phyloP scores from a whole-genome alignment of 2,888 invertebrate species.

The Sinelater perroti region DNA sequence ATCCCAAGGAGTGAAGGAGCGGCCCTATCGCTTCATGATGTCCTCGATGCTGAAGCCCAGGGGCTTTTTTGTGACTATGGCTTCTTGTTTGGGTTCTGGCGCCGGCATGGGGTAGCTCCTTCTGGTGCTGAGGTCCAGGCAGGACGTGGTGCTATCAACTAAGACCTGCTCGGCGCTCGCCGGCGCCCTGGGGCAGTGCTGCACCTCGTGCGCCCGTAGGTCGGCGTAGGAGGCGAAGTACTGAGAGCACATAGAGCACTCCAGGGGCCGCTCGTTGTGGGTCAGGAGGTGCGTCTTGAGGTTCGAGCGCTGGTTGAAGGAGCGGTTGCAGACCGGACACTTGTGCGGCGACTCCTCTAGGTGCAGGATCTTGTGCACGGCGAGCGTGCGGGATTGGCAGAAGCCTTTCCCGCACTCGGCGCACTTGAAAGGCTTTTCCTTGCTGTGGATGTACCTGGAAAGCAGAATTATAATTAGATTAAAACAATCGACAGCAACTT shows the following conservation, averaged over 20 bases:
- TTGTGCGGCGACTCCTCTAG: slow-evolving; percentile 94
- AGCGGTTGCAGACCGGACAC: slow-evolving; percentile 86
- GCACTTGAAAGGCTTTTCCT: slow-evolving; percentile 98
- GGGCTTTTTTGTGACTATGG: slow-evolving; percentile 58
- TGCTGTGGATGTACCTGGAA: slow-evolving; percentile 94
- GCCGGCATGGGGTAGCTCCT: slow-evolving; percentile 32
- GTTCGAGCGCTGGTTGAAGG: slow-evolving; percentile 92
- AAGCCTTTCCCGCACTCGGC: slow-evolving; percentile 97
- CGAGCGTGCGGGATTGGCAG: slow-evolving; percentile 95
- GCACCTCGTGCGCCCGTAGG: slow-evolving; percentile 54
- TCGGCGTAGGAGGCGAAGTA: slow-evolving; percentile 55
- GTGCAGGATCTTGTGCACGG: slow-evolving; percentile 94
- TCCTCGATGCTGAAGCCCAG: slow-evolving; percentile 88
- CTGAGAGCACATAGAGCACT: slow-evolving; percentile 54
- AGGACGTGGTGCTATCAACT: slow-evolving; percentile 34
- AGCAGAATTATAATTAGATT: background rate
- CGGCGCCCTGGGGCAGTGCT: slow-evolving; percentile 39
- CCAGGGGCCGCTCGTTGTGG: slow-evolving; percentile 74
- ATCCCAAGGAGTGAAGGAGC: slow-evolving; percentile 2
- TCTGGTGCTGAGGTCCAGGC: slow-evolving; percentile 53
- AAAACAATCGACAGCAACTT: too few species aligned
- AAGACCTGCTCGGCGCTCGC: slow-evolving; percentile 38
- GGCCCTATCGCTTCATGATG: slow-evolving; percentile 81
- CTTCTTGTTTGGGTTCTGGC: slow-evolving; percentile 14
- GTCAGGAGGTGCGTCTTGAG: slow-evolving; percentile 90